Evolutionary conservation across 2,113 vertebrate species (phyloP).

Genomic region (Peromyscus californicus): DNA sequence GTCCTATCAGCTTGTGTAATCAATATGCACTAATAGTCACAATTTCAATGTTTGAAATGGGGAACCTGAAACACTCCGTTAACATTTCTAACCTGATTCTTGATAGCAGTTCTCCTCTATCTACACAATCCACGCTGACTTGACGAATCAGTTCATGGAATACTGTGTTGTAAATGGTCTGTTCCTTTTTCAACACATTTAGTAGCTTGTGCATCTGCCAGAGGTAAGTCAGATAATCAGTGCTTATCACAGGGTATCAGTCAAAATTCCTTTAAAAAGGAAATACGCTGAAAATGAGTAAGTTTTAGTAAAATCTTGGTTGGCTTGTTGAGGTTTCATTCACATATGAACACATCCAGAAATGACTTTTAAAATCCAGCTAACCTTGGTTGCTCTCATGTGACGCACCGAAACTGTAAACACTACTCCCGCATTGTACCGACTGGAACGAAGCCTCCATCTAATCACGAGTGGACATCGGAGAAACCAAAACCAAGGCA

Average conservation of each 20-base stretch:
- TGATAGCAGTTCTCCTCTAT: constrained; percentile 94
- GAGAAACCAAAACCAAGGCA: constrained; percentile 17
- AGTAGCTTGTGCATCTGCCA: constrained; percentile 91
- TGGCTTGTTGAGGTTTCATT: neutral
- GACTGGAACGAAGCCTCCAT: constrained; percentile 39
- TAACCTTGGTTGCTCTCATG: neutral
- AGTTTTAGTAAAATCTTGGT: neutral
- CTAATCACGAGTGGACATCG: neutral
- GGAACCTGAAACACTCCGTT: neutral
- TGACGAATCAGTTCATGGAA: constrained; percentile 96
- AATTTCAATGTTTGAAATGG: neutral
- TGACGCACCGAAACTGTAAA: neutral
- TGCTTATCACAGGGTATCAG: neutral
- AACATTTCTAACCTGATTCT: constrained; percentile 91
- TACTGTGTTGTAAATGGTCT: constrained; percentile 94
- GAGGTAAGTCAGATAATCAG: constrained; percentile 44
- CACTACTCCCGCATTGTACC: neutral
- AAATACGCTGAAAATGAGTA: neutral
- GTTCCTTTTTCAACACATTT: constrained; percentile 90
- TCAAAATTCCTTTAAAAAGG: neutral
- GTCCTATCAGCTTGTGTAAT: neutral
- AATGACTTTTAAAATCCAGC: constrained; percentile 9
- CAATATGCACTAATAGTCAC: neutral
- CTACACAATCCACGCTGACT: constrained; percentile 92
- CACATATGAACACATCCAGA: neutral